phyloP scores from a whole-genome alignment of 2,113 vertebrate species.

The Phylloscopus trochiloides region DNA sequence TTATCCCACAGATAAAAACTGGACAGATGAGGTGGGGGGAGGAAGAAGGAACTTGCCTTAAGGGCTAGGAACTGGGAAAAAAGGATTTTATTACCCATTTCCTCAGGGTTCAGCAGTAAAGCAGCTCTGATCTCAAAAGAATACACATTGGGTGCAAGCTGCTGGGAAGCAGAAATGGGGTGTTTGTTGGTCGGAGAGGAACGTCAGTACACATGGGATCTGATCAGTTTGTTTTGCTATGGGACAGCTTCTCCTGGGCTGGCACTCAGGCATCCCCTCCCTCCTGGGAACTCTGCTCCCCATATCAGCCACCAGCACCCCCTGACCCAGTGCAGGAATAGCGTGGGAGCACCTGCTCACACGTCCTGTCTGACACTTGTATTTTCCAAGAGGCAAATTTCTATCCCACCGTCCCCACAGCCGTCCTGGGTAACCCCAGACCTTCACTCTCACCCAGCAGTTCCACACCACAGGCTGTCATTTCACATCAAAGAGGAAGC shows the following conservation, averaged over 20 bases:
- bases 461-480: not conserved
- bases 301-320: not conserved
- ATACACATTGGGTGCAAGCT: not conserved
- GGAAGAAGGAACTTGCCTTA: not conserved
- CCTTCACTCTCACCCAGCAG: not conserved
- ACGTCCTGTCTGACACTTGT: fast-evolving
- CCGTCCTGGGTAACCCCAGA: fast-evolving
- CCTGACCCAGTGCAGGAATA: not conserved
- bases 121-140: not conserved
- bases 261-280: not conserved
- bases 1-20: not conserved
- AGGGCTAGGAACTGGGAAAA: not conserved
- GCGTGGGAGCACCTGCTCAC: fast-evolving
- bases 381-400: not conserved
- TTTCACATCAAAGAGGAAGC: not conserved
- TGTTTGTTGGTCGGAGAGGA: not conserved
- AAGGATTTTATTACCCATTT: not conserved
- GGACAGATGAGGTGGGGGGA: not conserved
- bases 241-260: not conserved
- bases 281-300: not conserved
- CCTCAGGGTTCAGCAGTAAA: not conserved
- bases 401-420: not conserved
- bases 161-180: not conserved
- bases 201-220: not conserved
- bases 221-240: not conserved